Percentiles rank a stretch among this genome's conserved stretches.
Evolutionary conservation across 2,797 vertebrate genomes (phyloP).

Genomic region (Rousettus madagascariensis): DNA sequence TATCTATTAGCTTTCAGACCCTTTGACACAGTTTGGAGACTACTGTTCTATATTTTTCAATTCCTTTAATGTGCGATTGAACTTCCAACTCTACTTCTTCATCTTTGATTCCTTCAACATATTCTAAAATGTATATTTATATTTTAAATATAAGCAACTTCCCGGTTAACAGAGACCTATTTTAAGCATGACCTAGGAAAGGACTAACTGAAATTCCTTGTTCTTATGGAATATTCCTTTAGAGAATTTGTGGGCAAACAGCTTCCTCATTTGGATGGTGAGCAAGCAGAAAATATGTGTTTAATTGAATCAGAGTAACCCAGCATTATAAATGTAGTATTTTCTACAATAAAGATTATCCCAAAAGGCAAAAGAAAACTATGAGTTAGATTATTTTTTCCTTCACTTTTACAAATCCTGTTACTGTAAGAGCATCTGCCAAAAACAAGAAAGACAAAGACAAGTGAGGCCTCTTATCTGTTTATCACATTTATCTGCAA

Average conservation of each 20-base stretch:
- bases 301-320: conserved; percentile 55
- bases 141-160: conserved; percentile 63
- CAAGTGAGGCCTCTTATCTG: background rate
- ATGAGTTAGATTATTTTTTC: background rate
- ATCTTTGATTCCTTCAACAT: conserved; percentile 3
- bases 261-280: conserved; percentile 71
- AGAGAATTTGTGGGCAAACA: conserved; percentile 62
- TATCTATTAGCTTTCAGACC: background rate
- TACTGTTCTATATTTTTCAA: background rate
- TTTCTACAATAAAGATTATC: conserved; percentile 43
- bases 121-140: conserved; percentile 36
- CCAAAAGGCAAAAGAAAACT: conserved; percentile 20
- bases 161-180: conserved; percentile 51
- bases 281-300: conserved; percentile 60
- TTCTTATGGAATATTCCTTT: conserved; percentile 71
- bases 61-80: background rate
- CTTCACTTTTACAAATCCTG: background rate
- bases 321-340: conserved; percentile 5
- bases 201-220: conserved; percentile 73
- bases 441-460: background rate
- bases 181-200: conserved; percentile 77
- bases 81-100: conserved; percentile 5
- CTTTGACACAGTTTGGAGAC: background rate
- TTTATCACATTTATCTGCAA: background rate
- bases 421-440: background rate